Evolutionary conservation across 37 sponge, comb jelly and placozoan genomes (phyloP).

Genomic region (Beroe forskalii): DNA sequence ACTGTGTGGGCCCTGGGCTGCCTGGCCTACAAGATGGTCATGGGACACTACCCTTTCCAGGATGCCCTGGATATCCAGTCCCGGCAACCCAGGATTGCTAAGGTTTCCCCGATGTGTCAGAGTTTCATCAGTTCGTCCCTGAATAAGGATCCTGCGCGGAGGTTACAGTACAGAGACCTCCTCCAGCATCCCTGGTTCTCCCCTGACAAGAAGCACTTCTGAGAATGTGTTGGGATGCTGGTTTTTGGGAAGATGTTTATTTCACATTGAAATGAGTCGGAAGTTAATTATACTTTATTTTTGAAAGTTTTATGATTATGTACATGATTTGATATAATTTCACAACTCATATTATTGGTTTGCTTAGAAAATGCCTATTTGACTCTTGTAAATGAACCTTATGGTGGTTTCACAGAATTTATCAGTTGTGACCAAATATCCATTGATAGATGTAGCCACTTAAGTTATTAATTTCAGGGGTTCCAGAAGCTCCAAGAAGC

Average conservation of each 20-base stretch:
- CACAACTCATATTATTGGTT: too few relatives aligned
- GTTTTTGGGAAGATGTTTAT: not conserved
- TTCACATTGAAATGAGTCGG: slow-evolving; percentile 44
- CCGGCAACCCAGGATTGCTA: not conserved
- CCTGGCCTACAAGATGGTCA: slow-evolving; percentile 22
- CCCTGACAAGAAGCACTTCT: not conserved
- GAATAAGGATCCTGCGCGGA: not conserved
- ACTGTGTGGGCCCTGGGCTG: slow-evolving; percentile 46
- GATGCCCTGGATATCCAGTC: not conserved
- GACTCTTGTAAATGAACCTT: too few relatives aligned
- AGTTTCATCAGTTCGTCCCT: slow-evolving; percentile 1
- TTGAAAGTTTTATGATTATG: not conserved
- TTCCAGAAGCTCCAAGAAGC: slow-evolving; percentile 49
- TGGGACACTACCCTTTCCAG: slow-evolving; percentile 38
- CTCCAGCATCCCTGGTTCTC: slow-evolving; percentile 28
- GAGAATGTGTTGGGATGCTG: not conserved
- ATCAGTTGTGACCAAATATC: too few relatives aligned
- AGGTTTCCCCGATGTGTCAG: not conserved
- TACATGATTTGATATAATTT: not conserved
- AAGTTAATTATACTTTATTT: not conserved
- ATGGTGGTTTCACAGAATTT: too few relatives aligned
- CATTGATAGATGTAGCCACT: too few relatives aligned
- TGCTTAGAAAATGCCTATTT: too few relatives aligned
- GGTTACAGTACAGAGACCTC: not conserved
- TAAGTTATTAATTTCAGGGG: slow-evolving; percentile 39